Evolutionary conservation across 2,797 vertebrate species (phyloP), one percentile per base, ranked within the genome.

Genomic region (Glyptemys insculpta): DNA sequence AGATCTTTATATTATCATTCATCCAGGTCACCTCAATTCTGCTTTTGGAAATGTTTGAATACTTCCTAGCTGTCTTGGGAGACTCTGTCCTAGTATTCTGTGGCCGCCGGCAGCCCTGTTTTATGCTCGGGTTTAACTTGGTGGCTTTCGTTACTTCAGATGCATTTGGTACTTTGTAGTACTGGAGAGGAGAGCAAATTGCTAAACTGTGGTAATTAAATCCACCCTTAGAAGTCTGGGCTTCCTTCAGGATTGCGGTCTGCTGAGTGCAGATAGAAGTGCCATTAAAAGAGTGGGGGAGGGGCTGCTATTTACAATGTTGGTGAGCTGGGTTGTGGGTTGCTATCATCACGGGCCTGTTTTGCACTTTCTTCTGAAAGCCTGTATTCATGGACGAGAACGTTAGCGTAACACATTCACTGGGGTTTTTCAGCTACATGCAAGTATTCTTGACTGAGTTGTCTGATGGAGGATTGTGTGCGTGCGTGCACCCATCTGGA

Each of bases 401-500:
- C 3, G 18, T 52, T 54, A 78, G 49, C 44, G 62, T 41, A 88
- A 6, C 72, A 49, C 62, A 88, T 88, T 12, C 83, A 79, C 89
- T 88, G 86, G 92, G 27, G 74, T 1, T 21, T 1, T 50, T 34
- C 21, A 44, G 86, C 88, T 56, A 9, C 74, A 3, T 34, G 56
- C 8, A 1, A 0, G 37, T 14, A 56, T 2, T 49, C 19, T 5
- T 0, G 10, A 74, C 41, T 3, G n/a, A 37, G n/a, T 6, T 31
- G 81, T 87, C 25, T 1, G 1, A 52, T 0, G 0, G 29, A 5
- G 54, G 6, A 2, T 34, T 59, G n/a, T 2, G 1, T 5, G 68
- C 2, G 68, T 2, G 37, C 7, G 7, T 53, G 53, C 19, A 7
- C 53, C 53, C 21, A 9, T 54, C 53, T 65, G 49, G 1, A 4